These are phyloP conservation scores for Melanostigma gelatinosum DNA, from an alignment of 2,113 vertebrate species.

Conservation along the genomic window DNA sequence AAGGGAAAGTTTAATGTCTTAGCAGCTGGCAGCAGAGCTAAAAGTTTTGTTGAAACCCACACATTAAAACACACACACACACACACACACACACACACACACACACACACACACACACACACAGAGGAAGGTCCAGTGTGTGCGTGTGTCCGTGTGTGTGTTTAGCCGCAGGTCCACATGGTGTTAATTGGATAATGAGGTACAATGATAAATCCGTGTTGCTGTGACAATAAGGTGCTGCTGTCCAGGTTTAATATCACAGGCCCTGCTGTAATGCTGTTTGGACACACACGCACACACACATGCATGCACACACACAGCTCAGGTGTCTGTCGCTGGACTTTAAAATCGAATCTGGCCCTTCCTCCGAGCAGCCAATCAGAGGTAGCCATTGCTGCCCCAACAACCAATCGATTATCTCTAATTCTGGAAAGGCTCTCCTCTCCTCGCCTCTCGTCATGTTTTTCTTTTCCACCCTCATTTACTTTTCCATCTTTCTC, in stretches of 20 bases:
- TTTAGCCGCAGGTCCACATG: slow-evolving; percentile 86
- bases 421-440: slow-evolving; percentile 86
- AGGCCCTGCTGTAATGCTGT: slow-evolving; percentile 88
- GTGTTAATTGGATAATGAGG: slow-evolving; percentile 99
- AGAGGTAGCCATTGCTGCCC: slow-evolving; percentile 87
- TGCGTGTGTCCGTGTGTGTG: slow-evolving; percentile 78
- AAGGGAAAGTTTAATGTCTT: slow-evolving; percentile 18
- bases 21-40: slow-evolving; percentile 42
- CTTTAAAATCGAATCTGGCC: slow-evolving; percentile 94
- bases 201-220: slow-evolving; percentile 99
- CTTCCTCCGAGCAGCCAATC: slow-evolving; percentile 95
- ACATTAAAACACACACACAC: slow-evolving; percentile 40
- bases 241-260: slow-evolving; percentile 99
- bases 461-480: slow-evolving; percentile 3
- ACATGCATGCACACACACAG: slow-evolving; percentile 58
- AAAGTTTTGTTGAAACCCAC: slow-evolving; percentile 69
- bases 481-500: background rate
- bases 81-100: slow-evolving; percentile 24
- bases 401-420: slow-evolving; percentile 95
- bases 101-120: slow-evolving; percentile 20
- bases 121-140: slow-evolving; percentile 31
- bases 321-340: slow-evolving; percentile 91
- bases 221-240: slow-evolving; percentile 98
- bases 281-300: slow-evolving; percentile 60
- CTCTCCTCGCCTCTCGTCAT: slow-evolving; percentile 69